Conservation (phyloP, 2,113 vertebrate species). For the chimpanzee (Pan troglodytes) region DNA sequence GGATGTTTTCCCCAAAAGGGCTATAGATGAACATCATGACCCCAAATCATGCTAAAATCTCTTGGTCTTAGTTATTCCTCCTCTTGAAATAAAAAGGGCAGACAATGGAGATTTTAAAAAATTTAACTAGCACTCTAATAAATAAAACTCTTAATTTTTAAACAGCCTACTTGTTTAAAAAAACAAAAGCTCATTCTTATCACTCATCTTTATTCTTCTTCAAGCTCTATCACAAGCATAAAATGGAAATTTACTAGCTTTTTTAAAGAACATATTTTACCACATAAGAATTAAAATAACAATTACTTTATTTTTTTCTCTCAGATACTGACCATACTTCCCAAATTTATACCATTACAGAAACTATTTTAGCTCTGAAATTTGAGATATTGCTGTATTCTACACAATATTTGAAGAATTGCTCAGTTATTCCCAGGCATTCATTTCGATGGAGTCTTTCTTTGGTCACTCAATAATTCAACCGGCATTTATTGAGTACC, state of each 20-base stretch:
- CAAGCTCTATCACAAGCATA: not conserved
- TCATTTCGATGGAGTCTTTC: constrained; percentile 43
- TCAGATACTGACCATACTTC: not conserved
- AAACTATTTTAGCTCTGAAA: constrained; percentile 56
- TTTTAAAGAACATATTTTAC: constrained; percentile 38
- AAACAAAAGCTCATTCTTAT: constrained; percentile 3
- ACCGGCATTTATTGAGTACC: not conserved
- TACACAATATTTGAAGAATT: constrained; percentile 34
- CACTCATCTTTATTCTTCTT: not conserved
- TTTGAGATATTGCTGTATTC: constrained; percentile 22
- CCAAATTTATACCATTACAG: constrained; percentile 23
- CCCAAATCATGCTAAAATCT: not conserved
- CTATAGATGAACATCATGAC: not conserved
- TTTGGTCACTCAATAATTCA: constrained; percentile 65
- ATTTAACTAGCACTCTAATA: not conserved
- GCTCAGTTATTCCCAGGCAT: constrained; percentile 14
- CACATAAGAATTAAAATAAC: constrained; percentile 28
- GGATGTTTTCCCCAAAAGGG: not conserved
- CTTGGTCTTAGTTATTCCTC: not conserved
- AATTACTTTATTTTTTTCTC: constrained; percentile 46
- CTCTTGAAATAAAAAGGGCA: not conserved
- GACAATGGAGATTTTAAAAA: not conserved
- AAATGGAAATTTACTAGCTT: not conserved
- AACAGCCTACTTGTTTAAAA: constrained; percentile 5
- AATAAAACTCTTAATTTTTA: constrained; percentile 43